These are phyloP conservation scores for Eueides isabella DNA, from an alignment of 1,140 invertebrate genomes.

Conservation along the genomic window DNA sequence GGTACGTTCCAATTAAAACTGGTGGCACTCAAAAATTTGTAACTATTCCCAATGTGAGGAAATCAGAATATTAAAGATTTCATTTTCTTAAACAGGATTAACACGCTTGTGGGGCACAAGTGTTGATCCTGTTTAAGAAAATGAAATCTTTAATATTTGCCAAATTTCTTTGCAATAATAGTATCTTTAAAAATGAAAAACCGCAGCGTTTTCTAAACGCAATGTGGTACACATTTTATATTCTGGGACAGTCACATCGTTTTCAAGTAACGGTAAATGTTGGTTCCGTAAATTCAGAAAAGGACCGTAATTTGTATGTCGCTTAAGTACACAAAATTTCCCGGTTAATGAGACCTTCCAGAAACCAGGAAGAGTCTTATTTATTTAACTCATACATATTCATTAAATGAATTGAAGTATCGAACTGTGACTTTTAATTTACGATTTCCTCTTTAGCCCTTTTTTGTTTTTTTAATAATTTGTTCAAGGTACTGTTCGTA, in stretches of 20 bases:
- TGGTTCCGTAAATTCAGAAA: slow-evolving; percentile 36
- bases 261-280: slow-evolving; percentile 35
- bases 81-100: no score
- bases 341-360: slow-evolving; percentile 24
- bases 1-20: no score
- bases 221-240: slow-evolving; percentile 16
- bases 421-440: background rate
- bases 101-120: no score
- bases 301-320: slow-evolving; percentile 35
- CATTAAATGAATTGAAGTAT: background rate
- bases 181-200: background rate
- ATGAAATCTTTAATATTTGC: no score
- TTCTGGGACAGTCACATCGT: slow-evolving; percentile 21
- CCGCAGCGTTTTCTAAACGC: background rate
- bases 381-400: slow-evolving; percentile 14
- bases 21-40: no score
- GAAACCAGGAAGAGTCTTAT: slow-evolving; percentile 26
- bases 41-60: no score
- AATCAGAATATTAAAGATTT: no score
- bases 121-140: no score
- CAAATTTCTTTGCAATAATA: background rate
- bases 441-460: background rate
- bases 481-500: no score
- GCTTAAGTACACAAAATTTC: slow-evolving; percentile 32
- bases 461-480: background rate